These are phyloP conservation scores for Keiferia lycopersicella DNA, from an alignment of 2,888 invertebrate species.

Conservation along the genomic window DNA sequence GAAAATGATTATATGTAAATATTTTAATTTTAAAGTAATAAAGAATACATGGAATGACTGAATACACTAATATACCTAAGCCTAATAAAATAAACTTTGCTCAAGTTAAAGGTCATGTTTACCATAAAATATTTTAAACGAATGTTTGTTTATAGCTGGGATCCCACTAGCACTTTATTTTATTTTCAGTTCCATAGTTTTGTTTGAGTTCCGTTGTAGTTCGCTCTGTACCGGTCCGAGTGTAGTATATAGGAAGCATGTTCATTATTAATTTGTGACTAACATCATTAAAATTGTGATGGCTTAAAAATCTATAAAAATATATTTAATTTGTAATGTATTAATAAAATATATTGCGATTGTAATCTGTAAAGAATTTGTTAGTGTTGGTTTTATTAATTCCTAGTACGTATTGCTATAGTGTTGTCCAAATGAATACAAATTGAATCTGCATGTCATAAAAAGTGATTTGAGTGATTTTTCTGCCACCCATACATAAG, in stretches of 20 bases:
- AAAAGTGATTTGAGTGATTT: slow-evolving; percentile 40
- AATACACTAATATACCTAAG: background rate
- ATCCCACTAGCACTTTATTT: slow-evolving; percentile 24
- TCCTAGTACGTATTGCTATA: slow-evolving; percentile 12
- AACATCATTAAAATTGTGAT: slow-evolving; percentile 33
- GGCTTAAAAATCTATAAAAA: slow-evolving; percentile 39
- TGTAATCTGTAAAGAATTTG: slow-evolving; percentile 4
- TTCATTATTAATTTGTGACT: slow-evolving; percentile 8
- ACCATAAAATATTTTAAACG: too few species aligned
- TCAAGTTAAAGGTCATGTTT: background rate
- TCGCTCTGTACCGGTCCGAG: slow-evolving; percentile 31
- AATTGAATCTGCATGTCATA: slow-evolving; percentile 15
- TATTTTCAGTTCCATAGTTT: slow-evolving; percentile 29
- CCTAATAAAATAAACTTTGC: background rate
- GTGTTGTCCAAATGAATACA: slow-evolving; percentile 22
- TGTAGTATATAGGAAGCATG: slow-evolving; percentile 43
- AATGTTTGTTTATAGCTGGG: background rate
- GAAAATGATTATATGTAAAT: background rate
- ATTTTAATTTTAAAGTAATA: too few species aligned
- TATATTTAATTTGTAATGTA: background rate
- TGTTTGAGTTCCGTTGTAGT: slow-evolving; percentile 16
- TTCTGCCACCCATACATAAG: slow-evolving; percentile 43
- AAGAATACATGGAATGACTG: background rate
- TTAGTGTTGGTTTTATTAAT: slow-evolving; percentile 13
- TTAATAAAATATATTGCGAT: background rate